Base-by-base conservation (phyloP, 2,888 invertebrate species). In the Leptogaster cylindrica region DNA sequence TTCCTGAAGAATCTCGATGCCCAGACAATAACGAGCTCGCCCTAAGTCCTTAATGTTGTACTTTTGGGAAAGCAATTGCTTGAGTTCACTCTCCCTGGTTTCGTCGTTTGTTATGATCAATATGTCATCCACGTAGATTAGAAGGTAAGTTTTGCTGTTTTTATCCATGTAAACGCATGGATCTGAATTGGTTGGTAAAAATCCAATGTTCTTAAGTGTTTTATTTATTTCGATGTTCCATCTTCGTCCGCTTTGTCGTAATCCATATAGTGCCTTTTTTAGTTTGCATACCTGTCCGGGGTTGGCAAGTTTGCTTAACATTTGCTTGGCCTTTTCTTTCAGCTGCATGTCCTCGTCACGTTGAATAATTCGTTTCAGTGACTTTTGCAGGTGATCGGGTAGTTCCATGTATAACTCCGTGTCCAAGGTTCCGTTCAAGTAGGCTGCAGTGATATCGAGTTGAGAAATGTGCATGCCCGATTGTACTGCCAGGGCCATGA, bases 141-240 rank as follows among this genome's bases (percentile, higher is more conserved):
- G n/a, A 16, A 39, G 3, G 14, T 14, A 1, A 2, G 39, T 39
- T 3, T 14, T 14, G 2, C n/a, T 16, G n/a, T n/a, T 12, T 5
- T 12, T 12, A 3, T 39, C 39, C 5, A 66, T 50, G 27, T 50
- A 61, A 8, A 65, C 23, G 41, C 65, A 58, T 8, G 65, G 61
- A 25, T 69, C 69, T 20, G 58, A 39, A 39, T 39, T 55, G 10
- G 23, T 50, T 46, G 14, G 4, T 55, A 23, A 33, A 6, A 51
- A n/a, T 3, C 51, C 51, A 4, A 51, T 16, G 20, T 6, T 10
- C 5, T 27, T 12, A 3, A 51, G 7, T 12, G 12, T 3, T n/a
- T 7, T 14, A 23, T 63, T 36, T 33, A 65, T 28, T 58, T 51
- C 48, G 3, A 31, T n/a, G 52, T 68, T 66, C 68, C 70, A 66